These are phyloP conservation scores for Aphis craccivora DNA, from an alignment of 1,140 invertebrate genomes.

Conservation along the genomic window DNA sequence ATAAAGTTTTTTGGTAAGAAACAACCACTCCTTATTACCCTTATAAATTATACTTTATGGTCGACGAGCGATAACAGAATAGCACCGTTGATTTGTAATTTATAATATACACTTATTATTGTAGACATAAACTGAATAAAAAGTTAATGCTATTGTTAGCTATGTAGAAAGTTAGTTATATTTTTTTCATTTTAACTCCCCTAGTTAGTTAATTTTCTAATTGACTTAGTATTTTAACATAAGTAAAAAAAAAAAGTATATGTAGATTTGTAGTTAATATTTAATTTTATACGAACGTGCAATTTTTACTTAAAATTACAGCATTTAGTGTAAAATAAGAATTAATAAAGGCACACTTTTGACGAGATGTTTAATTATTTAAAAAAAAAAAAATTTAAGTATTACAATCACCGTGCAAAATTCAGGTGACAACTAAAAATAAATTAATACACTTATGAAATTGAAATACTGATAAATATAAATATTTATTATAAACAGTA, in stretches of 20 bases:
- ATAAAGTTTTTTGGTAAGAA: neutral
- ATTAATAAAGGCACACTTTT: too few relatives aligned
- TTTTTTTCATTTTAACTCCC: neutral
- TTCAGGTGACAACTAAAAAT: neutral
- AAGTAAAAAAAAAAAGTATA: neutral
- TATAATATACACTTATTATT: neutral
- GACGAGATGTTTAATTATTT: neutral
- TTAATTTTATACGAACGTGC: neutral
- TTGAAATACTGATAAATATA: neutral
- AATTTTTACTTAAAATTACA: neutral
- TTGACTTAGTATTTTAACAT: neutral
- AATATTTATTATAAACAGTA: neutral
- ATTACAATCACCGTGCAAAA: neutral
- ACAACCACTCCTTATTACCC: neutral
- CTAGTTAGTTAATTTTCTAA: neutral
- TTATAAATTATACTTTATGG: neutral
- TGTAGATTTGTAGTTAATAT: neutral
- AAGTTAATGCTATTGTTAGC: too few relatives aligned
- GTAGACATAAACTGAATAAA: neutral
- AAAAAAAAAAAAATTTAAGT: too few relatives aligned
- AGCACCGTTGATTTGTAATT: neutral
- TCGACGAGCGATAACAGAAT: neutral
- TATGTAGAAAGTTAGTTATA: too few relatives aligned
- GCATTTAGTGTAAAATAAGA: neutral
- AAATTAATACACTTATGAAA: neutral